A percentile compares a stretch with the other conserved stretches of the same genome.
phyloP scores from a whole-genome alignment of 2,113 vertebrate species.

The Alosa alosa region DNA sequence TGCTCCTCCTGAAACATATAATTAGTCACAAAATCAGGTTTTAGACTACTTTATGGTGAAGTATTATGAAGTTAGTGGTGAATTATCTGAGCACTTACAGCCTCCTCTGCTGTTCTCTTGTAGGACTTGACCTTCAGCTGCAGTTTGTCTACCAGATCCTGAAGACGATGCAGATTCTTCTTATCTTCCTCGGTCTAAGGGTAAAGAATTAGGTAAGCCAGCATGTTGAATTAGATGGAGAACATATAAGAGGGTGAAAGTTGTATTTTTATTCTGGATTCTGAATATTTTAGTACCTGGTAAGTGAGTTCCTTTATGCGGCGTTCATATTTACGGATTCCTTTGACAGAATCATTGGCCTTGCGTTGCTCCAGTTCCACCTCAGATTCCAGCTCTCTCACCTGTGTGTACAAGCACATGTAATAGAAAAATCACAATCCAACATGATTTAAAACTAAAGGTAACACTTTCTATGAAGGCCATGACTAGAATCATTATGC shows the following conservation, averaged over 20 bases:
- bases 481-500: background rate
- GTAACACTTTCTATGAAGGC: too few relatives aligned
- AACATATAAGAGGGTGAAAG: too few relatives aligned
- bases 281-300: background rate
- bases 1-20: conserved; percentile 40
- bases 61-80: background rate
- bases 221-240: too few relatives aligned
- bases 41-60: too few relatives aligned
- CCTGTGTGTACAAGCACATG: background rate
- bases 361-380: background rate
- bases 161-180: background rate
- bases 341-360: background rate
- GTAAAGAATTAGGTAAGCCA: background rate
- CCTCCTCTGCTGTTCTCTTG: conserved; percentile 6
- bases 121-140: conserved; percentile 32
- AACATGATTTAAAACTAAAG: too few relatives aligned
- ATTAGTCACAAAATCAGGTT: background rate
- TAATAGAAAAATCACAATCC: too few relatives aligned
- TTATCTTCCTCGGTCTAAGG: background rate
- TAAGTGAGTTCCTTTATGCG: background rate
- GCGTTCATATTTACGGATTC: conserved; percentile 63
- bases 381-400: background rate
- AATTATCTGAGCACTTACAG: background rate
- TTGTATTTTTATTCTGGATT: too few relatives aligned
- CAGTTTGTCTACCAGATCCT: background rate